phyloP scores from a whole-genome alignment of 2,888 invertebrate species.

The Cephus nigrinus region DNA sequence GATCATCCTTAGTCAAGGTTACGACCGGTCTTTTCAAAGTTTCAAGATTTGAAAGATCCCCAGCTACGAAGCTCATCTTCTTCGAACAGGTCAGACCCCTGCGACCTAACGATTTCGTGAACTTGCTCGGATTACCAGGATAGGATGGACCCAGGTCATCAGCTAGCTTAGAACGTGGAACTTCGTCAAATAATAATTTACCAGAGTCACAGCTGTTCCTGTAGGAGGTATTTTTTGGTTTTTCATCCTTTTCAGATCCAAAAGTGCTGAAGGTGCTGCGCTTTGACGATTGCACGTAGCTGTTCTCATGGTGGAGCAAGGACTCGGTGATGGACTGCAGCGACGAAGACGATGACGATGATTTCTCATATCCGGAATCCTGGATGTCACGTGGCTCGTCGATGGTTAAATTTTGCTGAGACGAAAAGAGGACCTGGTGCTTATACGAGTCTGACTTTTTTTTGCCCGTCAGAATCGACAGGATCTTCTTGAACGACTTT shows the following conservation, averaged over 20 bases:
- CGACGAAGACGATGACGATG: constrained; percentile 40
- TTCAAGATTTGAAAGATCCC: constrained; percentile 21
- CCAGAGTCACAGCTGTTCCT: constrained; percentile 18
- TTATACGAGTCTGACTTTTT: constrained; percentile 14
- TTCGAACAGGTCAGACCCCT: neutral
- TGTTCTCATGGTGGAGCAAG: constrained; percentile 19
- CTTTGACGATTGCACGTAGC: constrained; percentile 11
- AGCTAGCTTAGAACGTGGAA: constrained; percentile 37
- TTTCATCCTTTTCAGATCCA: neutral
- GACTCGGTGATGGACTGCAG: constrained; percentile 34
- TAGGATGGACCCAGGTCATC: constrained; percentile 37
- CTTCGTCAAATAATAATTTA: constrained; percentile 38
- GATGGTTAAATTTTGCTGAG: constrained; percentile 30
- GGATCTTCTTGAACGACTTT: constrained; percentile 44
- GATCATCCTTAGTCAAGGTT: constrained; percentile 13
- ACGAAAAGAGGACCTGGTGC: constrained; percentile 24
- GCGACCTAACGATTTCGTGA: constrained; percentile 27
- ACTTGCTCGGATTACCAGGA: constrained; percentile 8
- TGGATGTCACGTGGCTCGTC: constrained; percentile 33
- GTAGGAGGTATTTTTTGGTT: constrained; percentile 8
- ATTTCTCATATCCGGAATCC: constrained; percentile 51
- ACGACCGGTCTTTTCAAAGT: constrained; percentile 41
- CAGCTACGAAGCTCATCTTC: constrained; percentile 7
- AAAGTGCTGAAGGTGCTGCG: constrained; percentile 19
- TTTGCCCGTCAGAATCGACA: constrained; percentile 37